phyloP scores from a whole-genome alignment of 2,113 vertebrate genomes.

The Oryzias celebensis region DNA sequence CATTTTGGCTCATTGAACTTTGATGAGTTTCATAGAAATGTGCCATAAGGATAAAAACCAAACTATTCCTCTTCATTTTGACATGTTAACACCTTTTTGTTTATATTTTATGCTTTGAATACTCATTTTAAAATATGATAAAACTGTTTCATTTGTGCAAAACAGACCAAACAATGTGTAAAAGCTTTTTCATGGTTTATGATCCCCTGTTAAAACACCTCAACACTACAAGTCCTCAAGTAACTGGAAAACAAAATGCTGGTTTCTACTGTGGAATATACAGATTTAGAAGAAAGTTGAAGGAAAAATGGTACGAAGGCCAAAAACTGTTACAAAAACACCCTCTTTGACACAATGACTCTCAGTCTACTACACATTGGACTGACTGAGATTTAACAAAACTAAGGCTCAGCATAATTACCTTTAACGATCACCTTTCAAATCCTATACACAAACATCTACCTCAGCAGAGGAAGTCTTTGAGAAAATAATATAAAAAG shows the following conservation, averaged over 20 bases:
- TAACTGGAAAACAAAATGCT: conserved; percentile 30
- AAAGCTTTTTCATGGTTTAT: conserved; percentile 38
- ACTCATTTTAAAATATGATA: no score
- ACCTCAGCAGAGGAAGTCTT: conserved; percentile 67
- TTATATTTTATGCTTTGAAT: no score
- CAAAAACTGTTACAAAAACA: conserved; percentile 37
- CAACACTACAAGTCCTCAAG: conserved; percentile 23
- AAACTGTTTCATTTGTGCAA: no score
- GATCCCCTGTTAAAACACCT: conserved; percentile 7
- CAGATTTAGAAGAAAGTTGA: conserved; percentile 25
- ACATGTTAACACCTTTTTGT: no score
- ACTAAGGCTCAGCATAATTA: conserved; percentile 45
- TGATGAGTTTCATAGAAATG: no score
- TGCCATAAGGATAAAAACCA: no score
- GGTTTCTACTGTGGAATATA: conserved; percentile 25
- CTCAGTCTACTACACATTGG: conserved; percentile 43
- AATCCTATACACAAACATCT: conserved; percentile 70
- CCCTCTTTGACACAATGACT: conserved; percentile 24
- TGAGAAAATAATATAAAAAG: conserved; percentile 74
- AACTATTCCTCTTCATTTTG: no score
- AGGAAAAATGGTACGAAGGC: conserved; percentile 23
- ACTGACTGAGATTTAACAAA: conserved; percentile 51
- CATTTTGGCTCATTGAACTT: no score
- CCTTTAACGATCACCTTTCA: conserved; percentile 52
- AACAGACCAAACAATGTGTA: no score